phyloP scores from a whole-genome alignment of 2,888 invertebrate genomes.

The Netelia inedita region DNA sequence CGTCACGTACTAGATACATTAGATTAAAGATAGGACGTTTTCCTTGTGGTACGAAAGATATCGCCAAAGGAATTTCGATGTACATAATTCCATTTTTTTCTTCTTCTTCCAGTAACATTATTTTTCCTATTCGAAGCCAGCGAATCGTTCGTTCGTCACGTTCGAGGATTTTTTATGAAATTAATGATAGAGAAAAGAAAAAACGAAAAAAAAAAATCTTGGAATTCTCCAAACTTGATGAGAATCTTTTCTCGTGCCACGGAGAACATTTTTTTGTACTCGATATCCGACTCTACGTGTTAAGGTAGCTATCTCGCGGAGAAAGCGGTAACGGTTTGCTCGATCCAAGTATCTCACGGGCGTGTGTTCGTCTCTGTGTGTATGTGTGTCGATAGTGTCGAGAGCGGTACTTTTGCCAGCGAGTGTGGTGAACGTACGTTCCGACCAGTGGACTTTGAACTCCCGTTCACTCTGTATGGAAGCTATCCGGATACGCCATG shows the following conservation, averaged over 20 bases:
- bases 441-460: constrained; percentile 67
- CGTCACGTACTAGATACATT: not conserved
- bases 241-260: not conserved
- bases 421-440: constrained; percentile 35
- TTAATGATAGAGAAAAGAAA: no score
- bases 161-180: no score
- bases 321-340: not conserved
- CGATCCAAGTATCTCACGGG: not conserved
- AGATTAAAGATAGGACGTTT: not conserved
- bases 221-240: no score
- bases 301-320: not conserved
- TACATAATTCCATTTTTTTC: not conserved
- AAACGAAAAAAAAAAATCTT: no score
- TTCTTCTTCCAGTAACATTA: not conserved
- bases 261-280: not conserved
- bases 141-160: not conserved
- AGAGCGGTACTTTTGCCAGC: constrained; percentile 3
- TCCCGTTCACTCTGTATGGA: constrained; percentile 57
- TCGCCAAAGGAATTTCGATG: not conserved
- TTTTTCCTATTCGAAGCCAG: not conserved
- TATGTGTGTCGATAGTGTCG: not conserved
- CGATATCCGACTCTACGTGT: not conserved
- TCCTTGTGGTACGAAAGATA: no score
- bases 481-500: constrained; percentile 49
- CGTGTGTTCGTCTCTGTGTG: not conserved